phyloP scores from a whole-genome alignment of 2,113 vertebrate species.

The Lynx canadensis region DNA sequence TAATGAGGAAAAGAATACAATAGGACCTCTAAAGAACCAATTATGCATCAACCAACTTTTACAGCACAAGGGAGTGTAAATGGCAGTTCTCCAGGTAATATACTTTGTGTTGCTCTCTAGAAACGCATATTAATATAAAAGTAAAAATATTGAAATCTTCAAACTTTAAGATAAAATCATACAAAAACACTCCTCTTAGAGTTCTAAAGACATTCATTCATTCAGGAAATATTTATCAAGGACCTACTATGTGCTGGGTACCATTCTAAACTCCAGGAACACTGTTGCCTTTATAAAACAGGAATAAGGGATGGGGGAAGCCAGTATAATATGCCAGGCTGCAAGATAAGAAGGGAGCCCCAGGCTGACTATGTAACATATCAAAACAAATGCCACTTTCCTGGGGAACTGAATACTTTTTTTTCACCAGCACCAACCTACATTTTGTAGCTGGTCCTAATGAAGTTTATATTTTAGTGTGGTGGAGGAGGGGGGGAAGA shows the following conservation, averaged over 20 bases:
- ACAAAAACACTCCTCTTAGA: neutral
- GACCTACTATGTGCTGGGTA: neutral
- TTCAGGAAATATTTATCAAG: neutral
- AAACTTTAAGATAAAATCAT: slow-evolving; percentile 25
- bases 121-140: neutral
- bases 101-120: neutral
- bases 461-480: slow-evolving; percentile 25
- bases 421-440: neutral
- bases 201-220: neutral
- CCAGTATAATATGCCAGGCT: neutral
- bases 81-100: slow-evolving; percentile 7
- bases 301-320: neutral
- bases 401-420: neutral
- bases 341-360: neutral
- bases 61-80: neutral
- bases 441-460: neutral
- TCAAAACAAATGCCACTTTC: neutral
- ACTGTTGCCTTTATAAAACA: slow-evolving; percentile 7
- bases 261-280: neutral
- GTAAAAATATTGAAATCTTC: neutral
- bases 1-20: slow-evolving; percentile 64
- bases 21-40: slow-evolving; percentile 45
- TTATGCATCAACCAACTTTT: slow-evolving; percentile 49
- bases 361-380: neutral
- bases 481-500: neutral